Evolutionary conservation across 1,140 invertebrate genomes (phyloP), one percentile per base, ranked within the genome.

Genomic region (Oscheius sp.): DNA sequence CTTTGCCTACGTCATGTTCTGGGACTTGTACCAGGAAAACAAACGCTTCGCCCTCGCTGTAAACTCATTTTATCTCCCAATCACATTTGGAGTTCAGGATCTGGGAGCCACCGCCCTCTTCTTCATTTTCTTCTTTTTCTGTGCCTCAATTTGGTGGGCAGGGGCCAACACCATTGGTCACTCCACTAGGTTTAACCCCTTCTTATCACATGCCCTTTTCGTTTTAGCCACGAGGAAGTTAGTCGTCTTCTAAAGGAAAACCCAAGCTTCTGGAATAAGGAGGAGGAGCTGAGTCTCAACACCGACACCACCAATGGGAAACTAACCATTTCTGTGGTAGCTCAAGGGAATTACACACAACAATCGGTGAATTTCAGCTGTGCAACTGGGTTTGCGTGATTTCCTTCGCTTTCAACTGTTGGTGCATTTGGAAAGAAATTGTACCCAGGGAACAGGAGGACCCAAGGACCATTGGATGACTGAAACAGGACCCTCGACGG

Each of bases 51-150:
- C 38, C 29, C 42, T 74, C 4, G 65, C 23, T 15, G 66, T 68
- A 29, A 68, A 29, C 35, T n/a, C n/a, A n/a, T 26, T 31, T 62
- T 3, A 18, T 55, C 38, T 18, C 64, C 55, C 59, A 67, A 23
- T 42, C 26, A 15, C 4, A 23, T 18, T 62, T 67, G 20, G 10
- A 64, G 15, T 59, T 65, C 15, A 68, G 66, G 72, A 74, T 36
- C 64, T 74, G 28, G 72, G 29, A 38, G 38, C 35, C 0, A 74
- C 72, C 13, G 64, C 65, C 4, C 72, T 74, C n/a, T 62, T 61
- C 42, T 74, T 74, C 38, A 63, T 74, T 29, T 65, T 74, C 31
- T 74, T 74, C 72, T 74, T 74, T 65, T 74, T 74, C 55, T 74
- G 72, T 45, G 34, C 68, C 29, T 74, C 72, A 3, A 74, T 74